Conservation (phyloP, 2,113 vertebrate species). For the Lipotes vexillifer region DNA sequence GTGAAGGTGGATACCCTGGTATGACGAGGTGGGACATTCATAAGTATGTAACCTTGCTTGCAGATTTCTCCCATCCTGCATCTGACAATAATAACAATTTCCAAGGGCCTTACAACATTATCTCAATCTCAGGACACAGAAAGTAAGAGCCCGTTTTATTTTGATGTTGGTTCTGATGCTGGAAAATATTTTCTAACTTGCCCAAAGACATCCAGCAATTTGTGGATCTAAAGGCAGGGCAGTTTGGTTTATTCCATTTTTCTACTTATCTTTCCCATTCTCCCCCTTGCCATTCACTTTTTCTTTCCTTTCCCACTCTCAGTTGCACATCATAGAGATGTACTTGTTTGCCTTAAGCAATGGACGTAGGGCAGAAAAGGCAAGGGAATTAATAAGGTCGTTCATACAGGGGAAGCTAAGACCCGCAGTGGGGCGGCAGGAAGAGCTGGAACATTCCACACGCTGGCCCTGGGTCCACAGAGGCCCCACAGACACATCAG, state of each 20-base stretch:
- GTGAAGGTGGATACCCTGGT: not conserved
- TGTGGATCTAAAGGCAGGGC: not conserved
- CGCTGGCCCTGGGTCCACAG: not conserved
- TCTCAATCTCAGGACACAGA: not conserved
- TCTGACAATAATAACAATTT: not conserved
- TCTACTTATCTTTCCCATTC: not conserved
- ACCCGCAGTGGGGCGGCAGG: not conserved
- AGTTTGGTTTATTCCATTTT: not conserved
- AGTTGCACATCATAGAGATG: not conserved
- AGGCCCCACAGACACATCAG: fast-evolving
- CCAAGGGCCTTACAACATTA: not conserved
- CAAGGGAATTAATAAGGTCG: not conserved
- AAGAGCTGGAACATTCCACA: not conserved
- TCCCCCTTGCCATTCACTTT: not conserved
- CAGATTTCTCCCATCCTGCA: not conserved
- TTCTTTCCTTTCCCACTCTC: not conserved
- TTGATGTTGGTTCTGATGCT: not conserved
- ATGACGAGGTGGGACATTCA: not conserved
- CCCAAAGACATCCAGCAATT: not conserved
- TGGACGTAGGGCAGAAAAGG: not conserved
- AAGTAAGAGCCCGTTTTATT: not conserved
- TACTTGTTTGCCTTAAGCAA: not conserved
- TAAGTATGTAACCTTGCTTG: not conserved
- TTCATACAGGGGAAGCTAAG: not conserved
- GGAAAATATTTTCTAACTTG: not conserved